Conservation (phyloP, 1,140 invertebrate species). For the Bombus vancouverensis region DNA sequence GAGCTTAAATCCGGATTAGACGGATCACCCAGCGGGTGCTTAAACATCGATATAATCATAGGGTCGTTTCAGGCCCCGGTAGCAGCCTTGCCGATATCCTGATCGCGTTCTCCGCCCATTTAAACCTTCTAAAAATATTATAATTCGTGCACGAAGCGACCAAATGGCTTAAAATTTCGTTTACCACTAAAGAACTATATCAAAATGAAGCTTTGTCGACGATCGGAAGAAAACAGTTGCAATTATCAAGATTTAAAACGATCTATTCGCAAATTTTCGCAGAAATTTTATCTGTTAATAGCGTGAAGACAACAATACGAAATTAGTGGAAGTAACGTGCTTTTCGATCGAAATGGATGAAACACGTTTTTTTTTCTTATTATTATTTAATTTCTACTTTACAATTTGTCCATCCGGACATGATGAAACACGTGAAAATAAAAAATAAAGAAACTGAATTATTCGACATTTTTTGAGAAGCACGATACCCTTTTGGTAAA, state of each 20-base stretch:
- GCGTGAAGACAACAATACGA: too few species aligned
- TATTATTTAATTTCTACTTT: too few species aligned
- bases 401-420: too few species aligned
- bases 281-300: neutral
- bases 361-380: too few species aligned
- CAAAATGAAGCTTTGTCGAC: neutral
- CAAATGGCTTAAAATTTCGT: neutral
- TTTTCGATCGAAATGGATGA: too few species aligned
- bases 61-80: neutral
- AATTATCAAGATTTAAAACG: neutral
- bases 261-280: neutral
- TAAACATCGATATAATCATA: slow-evolving; percentile 67
- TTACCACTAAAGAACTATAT: neutral
- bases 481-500: too few species aligned
- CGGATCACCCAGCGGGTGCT: slow-evolving; percentile 70
- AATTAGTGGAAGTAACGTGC: too few species aligned
- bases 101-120: slow-evolving; percentile 38
- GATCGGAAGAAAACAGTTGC: neutral
- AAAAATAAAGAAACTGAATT: too few species aligned
- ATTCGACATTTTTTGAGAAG: too few species aligned
- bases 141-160: slow-evolving; percentile 26
- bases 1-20: slow-evolving; percentile 66
- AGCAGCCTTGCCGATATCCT: slow-evolving; percentile 49
- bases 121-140: slow-evolving; percentile 52
- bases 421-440: too few species aligned